Evolutionary conservation across 2,113 vertebrate genomes (phyloP).

Genomic region (Entomyzon cyanotis): DNA sequence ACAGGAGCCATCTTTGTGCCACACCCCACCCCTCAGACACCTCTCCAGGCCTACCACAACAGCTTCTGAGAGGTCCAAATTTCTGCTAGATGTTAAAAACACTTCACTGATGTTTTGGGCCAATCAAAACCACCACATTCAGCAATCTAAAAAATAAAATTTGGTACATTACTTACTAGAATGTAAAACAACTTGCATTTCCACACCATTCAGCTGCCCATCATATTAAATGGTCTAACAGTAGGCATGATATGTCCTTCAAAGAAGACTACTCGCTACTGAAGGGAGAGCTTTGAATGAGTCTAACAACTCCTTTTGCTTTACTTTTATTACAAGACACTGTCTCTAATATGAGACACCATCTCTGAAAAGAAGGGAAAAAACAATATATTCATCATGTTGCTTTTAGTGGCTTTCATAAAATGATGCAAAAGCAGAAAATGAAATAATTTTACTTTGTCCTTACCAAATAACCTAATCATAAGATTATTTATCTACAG

Average conservation of each 20-base stretch:
- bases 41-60: too few species aligned
- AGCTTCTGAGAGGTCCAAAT: too few species aligned
- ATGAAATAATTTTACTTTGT: neutral
- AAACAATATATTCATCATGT: too few species aligned
- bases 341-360: too few species aligned
- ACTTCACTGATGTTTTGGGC: too few species aligned
- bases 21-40: too few species aligned
- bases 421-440: neutral
- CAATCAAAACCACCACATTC: too few species aligned
- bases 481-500: neutral
- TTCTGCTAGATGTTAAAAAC: too few species aligned
- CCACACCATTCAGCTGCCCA: neutral
- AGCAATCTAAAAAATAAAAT: neutral
- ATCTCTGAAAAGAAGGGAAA: too few species aligned
- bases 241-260: neutral
- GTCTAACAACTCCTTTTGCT: neutral
- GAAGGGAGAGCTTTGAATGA: neutral
- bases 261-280: neutral
- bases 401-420: too few species aligned
- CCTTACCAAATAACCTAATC: neutral
- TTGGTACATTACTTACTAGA: neutral
- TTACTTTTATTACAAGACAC: too few species aligned
- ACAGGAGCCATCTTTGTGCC: too few species aligned
- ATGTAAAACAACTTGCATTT: neutral
- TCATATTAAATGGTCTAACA: neutral